Base-by-base conservation (phyloP, 2,888 invertebrate species). In the Conops quadrifasciatus region DNA sequence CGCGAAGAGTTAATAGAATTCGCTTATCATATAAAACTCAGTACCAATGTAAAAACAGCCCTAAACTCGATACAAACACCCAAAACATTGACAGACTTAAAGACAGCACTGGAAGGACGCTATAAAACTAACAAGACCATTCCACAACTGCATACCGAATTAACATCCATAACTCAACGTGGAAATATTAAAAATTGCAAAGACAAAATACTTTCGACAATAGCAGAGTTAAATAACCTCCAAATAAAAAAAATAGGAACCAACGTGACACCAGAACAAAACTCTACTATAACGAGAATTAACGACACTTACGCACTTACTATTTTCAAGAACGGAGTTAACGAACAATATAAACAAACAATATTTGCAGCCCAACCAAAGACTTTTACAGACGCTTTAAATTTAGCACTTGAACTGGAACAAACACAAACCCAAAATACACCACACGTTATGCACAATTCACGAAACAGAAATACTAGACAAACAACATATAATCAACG, bases 111-210 rank as follows among this genome's bases (percentile, higher is more conserved):
- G 2, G 7, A 21, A 21, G 2, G 7, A 21, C 19, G 53, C 9
- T 53, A 53, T 9, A 53, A 21, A 53, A 53, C 53, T 21, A 53
- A 53, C 21, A 53, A 53, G n/a, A n/a, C n/a, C 2, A 53, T n/a
- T 2, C 21, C n/a, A n/a, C 53, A 53, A 9, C 11, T 21, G 4
- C 53, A 53, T 21, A 53, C 21, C 11, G 53, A 53, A 53, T 19
- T 53, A 53, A n/a, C 53, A 24, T n/a, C 53, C 4, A 53, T 21
- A 21, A 21, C 53, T n/a, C 53, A 53, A 36, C 5, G 36, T 7
- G 19, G 21, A 11, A 53, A 53, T n/a, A 21, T 21, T 2, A 21
- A 1, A 9, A 21, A 53, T 21, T 53, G n/a, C 9, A 53, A 53
- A 53, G 53, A 21, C 53, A 53, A 53, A 53, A 49, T 49, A 16